Base-by-base conservation (phyloP, 2,888 invertebrate genomes). In the Atrina japonica region DNA sequence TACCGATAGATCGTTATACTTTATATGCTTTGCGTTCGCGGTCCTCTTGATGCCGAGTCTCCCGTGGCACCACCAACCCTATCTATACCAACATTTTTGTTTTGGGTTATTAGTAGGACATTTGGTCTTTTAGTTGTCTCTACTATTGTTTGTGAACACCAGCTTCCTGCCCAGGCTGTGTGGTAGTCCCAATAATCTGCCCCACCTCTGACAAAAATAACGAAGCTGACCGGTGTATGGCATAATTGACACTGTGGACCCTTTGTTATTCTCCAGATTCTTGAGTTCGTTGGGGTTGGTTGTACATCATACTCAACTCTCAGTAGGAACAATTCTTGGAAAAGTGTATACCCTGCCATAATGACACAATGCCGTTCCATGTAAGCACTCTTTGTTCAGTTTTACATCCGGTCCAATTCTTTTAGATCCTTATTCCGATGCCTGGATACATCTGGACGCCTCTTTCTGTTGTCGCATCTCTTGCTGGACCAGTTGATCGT, bases 201-300 rank as follows among this genome's bases (percentile, higher is more conserved):
- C n/a, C 25, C 25, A 1, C 25, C 16, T 52, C 52, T 52, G 52
- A 52, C 52, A 52, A 52, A 52, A 16, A 9, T 52, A 27, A 52
- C 27, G 27, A 25, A 52, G 21, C 25, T 50, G 11, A 14, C 23
- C 21, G 6, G 50, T 21, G 16, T 50, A 2, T 1, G 50, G 52
- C 29, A 52, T 14, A 3, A 16, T 23, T 18, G 52, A 2, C 18
- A 27, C 3, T 23, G 23, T 1, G 23, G 2, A 27, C 27, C 7
- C 16, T 3, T 1, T 3, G 23, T 6, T 7, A 55, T 3, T 14
- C 35, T 30, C 55, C 5, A 30, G n/a, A 29, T 27, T 30, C 16
- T 27, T 9, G 6, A 2, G 30, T 55, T 55, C 11, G 55, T 30
- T 29, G 55, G 55, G 6, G 55, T 29, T 55, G 55, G 55, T 2